Base-by-base conservation (phyloP, 2,113 vertebrate genomes). In the Uria aalge region DNA sequence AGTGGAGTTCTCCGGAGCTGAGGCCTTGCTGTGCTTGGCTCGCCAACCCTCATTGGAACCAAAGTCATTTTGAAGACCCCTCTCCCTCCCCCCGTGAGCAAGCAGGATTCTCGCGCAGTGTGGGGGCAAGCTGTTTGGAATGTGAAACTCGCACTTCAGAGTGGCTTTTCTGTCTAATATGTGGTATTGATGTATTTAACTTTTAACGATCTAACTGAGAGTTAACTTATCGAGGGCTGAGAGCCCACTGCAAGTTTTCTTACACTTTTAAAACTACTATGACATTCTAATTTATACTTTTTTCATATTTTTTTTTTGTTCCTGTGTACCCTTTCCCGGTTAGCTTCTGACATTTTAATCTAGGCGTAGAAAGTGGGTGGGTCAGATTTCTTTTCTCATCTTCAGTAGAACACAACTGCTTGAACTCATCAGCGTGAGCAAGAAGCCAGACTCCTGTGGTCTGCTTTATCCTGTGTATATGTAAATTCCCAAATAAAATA, bases 401-500 rank as follows among this genome's bases (percentile, higher is more conserved):
- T 89, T 94, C 73, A 77, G 82, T 88, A 94, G 94, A 96, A 96
- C 95, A 93, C 90, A 89, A 81, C 74, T 64, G 85, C 97, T 98
- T 98, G 56, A 82, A 91, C 43, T 96, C 97, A 72, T 92, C 87
- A n/a, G 91, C 89, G 91, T 94, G 96, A 96, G 96, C 79, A 67
- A 92, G 88, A 83, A 82, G 82, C 62, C 66, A 30, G 88, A 92
- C 88, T 88, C 26, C 88, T 88, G 93, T 32, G 36, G 94, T 96
- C 97, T 95, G 52, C 97, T 98, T 97, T 94, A 74, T 96, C 97
- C 97, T 98, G 97, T 98, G 97, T 98, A 92, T 96, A 97, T 98
- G 97, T 98, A 97, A 98, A 98, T 98, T 98, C 98, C 98, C 97
- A 75, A 98, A 98, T 98, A 98, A 98, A 98, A 97, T 9, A 97